phyloP scores from a whole-genome alignment of 2,113 vertebrate genomes.

The Aegotheles bennettii region DNA sequence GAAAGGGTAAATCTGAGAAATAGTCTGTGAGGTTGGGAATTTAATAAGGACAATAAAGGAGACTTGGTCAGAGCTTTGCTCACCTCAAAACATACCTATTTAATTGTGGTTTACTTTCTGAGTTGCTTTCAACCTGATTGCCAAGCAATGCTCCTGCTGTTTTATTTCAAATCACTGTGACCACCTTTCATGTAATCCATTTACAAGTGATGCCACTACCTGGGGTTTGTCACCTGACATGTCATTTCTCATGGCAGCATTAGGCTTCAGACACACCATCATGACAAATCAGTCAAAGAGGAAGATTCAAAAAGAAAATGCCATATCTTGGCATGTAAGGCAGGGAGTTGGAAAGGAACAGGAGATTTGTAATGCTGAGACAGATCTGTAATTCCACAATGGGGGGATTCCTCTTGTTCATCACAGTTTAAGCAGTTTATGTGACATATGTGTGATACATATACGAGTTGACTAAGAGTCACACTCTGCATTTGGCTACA shows the following conservation, averaged over 20 bases:
- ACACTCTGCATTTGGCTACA: background rate
- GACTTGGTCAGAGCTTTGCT: background rate
- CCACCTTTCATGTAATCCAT: background rate
- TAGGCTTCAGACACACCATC: background rate
- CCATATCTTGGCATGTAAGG: background rate
- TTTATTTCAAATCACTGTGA: background rate
- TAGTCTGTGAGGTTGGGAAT: background rate
- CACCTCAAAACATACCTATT: background rate
- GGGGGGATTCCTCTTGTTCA: background rate
- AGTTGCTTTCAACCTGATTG: background rate
- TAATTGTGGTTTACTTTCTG: background rate
- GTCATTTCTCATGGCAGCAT: background rate
- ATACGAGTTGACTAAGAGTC: background rate
- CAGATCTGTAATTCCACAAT: background rate
- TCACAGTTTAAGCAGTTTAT: background rate
- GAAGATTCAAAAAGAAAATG: background rate
- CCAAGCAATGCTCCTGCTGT: background rate
- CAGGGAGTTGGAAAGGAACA: background rate
- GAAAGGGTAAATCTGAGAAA: background rate
- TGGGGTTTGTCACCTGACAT: background rate
- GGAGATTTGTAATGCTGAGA: background rate
- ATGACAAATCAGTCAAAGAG: background rate
- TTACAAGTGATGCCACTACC: background rate
- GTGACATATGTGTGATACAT: background rate
- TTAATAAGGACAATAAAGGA: background rate